A percentile compares a stretch with the other conserved stretches of the same genome.
Evolutionary conservation across 1,140 invertebrate species (phyloP).

Genomic region (Lethrus apterus): DNA sequence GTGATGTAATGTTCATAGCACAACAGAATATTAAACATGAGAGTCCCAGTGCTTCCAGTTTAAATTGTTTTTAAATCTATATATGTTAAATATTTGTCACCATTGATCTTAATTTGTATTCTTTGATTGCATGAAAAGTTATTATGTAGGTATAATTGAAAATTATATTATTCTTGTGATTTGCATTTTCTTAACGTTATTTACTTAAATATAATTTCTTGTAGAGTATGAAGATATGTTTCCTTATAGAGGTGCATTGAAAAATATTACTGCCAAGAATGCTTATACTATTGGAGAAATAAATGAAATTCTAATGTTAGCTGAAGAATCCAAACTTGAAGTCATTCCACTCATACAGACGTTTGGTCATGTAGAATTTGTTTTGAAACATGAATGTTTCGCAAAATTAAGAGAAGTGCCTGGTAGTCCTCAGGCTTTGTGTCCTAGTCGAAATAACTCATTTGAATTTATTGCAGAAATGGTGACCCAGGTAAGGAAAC

Average conservation of each 20-base stretch:
- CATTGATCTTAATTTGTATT: conserved; percentile 2
- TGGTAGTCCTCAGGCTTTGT: conserved; percentile 72
- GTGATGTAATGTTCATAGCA: no score
- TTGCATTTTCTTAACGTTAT: no score
- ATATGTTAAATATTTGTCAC: neutral
- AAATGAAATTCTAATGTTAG: conserved; percentile 52
- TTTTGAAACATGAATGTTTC: conserved; percentile 74
- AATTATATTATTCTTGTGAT: no score
- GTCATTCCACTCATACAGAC: conserved; percentile 92
- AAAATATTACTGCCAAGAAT: conserved; percentile 62
- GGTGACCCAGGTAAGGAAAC: conserved; percentile 70
- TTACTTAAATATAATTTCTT: conserved; percentile 52
- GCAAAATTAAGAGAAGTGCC: conserved; percentile 68
- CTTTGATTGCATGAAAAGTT: no score
- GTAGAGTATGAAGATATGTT: conserved; percentile 99
- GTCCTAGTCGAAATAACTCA: conserved; percentile 69
- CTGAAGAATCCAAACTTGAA: conserved; percentile 60
- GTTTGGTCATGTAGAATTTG: conserved; percentile 91
- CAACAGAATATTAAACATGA: no score
- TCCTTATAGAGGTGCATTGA: conserved; percentile 69
- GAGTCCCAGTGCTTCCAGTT: no score
- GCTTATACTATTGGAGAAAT: conserved; percentile 70
- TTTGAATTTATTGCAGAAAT: conserved; percentile 65
- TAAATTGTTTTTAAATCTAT: neutral
- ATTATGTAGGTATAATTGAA: no score